A percentile compares a stretch with the other conserved stretches of the same genome.
Conservation (phyloP, 2,888 invertebrate genomes). For the Nomada goodeniana region DNA sequence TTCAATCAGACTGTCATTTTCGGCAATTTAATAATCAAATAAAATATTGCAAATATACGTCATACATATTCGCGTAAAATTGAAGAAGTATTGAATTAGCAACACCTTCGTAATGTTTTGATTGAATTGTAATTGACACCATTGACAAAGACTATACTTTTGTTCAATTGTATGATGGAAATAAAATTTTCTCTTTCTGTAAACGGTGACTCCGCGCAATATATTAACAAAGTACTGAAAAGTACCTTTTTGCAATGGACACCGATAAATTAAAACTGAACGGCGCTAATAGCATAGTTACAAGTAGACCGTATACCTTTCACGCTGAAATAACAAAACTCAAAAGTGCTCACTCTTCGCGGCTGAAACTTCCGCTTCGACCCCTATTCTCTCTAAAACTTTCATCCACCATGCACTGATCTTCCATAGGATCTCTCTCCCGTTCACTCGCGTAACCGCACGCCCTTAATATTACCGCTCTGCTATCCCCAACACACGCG, state of each 20-base stretch:
- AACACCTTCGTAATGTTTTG: too few species aligned
- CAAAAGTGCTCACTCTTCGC: constrained; percentile 15
- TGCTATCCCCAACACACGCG: background rate
- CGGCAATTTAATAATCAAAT: too few species aligned
- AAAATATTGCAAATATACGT: too few species aligned
- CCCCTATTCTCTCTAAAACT: constrained; percentile 27
- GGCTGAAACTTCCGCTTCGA: constrained; percentile 27
- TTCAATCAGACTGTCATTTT: background rate
- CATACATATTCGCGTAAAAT: too few species aligned
- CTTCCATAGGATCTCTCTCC: constrained; percentile 8
- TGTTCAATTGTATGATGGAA: background rate
- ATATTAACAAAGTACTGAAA: background rate
- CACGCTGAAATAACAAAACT: background rate
- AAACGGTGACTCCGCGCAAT: background rate
- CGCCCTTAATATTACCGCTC: background rate
- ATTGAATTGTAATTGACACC: too few species aligned
- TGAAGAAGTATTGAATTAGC: too few species aligned
- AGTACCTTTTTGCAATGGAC: background rate
- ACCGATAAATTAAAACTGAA: background rate
- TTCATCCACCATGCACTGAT: constrained; percentile 22
- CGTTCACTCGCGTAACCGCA: background rate
- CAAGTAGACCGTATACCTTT: background rate
- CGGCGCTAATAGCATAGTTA: background rate
- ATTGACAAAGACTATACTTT: too few species aligned
- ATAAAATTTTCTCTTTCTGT: background rate